These are phyloP conservation scores for Paedocypris micromegethes DNA, from an alignment of 2,797 vertebrate genomes.

Conservation along the genomic window DNA sequence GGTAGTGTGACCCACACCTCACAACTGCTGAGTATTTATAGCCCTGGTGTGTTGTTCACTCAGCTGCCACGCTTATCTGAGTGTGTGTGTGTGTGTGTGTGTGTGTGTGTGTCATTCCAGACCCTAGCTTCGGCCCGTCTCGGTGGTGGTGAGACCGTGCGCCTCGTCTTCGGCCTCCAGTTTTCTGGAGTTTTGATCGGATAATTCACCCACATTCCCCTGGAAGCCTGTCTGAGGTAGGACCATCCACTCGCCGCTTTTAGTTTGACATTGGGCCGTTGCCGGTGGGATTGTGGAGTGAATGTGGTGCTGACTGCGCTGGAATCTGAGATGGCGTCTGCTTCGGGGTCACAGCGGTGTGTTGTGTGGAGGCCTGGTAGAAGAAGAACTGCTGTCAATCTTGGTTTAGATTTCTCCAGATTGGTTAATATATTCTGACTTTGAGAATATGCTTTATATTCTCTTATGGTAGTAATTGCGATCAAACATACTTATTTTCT, in stretches of 20 bases:
- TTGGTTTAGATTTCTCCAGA: too few species aligned
- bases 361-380: too few species aligned
- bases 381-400: too few species aligned
- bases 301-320: too few species aligned
- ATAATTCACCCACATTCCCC: not conserved
- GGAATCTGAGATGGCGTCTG: too few species aligned
- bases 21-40: conserved; percentile 79
- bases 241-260: not conserved
- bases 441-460: too few species aligned
- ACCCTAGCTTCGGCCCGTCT: conserved; percentile 43
- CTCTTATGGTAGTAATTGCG: too few species aligned
- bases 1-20: conserved; percentile 48
- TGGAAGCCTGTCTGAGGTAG: not conserved
- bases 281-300: too few species aligned
- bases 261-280: too few species aligned
- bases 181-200: not conserved
- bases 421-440: too few species aligned
- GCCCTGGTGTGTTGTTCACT: conserved; percentile 68
- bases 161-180: conserved; percentile 40
- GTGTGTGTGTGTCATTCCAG: conserved; percentile 62
- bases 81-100: conserved; percentile 54
- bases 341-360: too few species aligned
- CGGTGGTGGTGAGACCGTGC: conserved; percentile 44
- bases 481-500: too few species aligned
- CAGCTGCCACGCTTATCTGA: conserved; percentile 69